These are phyloP conservation scores for Acrocephalus kingi DNA, from an alignment of 2,113 vertebrate species.

Conservation along the genomic window DNA sequence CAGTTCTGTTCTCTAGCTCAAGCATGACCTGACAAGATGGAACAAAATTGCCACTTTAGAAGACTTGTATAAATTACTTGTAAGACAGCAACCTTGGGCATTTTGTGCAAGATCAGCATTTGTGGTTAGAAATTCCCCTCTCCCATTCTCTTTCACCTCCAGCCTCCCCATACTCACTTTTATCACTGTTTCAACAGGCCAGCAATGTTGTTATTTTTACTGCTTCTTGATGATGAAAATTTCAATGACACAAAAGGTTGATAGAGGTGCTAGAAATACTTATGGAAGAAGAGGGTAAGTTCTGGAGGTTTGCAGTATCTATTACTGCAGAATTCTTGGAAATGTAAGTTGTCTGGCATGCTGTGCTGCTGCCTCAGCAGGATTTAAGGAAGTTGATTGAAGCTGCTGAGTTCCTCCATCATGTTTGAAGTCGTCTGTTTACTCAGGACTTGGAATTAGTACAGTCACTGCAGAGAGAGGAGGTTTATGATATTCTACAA, in stretches of 20 bases:
- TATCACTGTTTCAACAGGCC: not conserved
- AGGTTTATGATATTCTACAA: slow-evolving; percentile 10
- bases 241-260: not conserved
- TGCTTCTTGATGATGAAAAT: not conserved
- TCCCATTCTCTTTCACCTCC: not conserved
- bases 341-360: slow-evolving; percentile 1
- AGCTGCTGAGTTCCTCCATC: slow-evolving; percentile 44
- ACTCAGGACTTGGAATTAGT: slow-evolving; percentile 49
- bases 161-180: not conserved
- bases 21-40: not conserved
- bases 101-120: not conserved
- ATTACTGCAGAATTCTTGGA: not conserved
- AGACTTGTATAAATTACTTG: not conserved
- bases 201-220: not conserved
- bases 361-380: slow-evolving; percentile 40
- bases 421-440: slow-evolving; percentile 57
- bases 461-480: slow-evolving; percentile 45
- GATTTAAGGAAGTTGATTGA: slow-evolving; percentile 54
- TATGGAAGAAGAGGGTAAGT: not conserved
- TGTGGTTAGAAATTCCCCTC: not conserved
- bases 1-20: not conserved
- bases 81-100: not conserved
- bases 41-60: not conserved
- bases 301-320: not conserved
- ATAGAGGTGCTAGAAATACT: not conserved